These are phyloP conservation scores for Melitaea athalia DNA, from an alignment of 2,888 invertebrate genomes.

Conservation along the genomic window DNA sequence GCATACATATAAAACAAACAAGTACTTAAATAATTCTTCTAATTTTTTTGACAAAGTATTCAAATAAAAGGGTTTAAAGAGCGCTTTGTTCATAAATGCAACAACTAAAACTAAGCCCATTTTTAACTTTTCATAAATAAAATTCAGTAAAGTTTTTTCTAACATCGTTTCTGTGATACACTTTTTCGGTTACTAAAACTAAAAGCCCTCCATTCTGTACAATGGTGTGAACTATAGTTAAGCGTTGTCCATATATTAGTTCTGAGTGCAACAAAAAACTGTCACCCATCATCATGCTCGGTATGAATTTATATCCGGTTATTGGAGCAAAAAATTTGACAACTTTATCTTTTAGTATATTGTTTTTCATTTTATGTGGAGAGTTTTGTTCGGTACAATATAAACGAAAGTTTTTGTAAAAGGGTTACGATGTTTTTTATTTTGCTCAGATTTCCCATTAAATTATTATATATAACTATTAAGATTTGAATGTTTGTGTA, in stretches of 20 bases:
- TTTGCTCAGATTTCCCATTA: too few relatives aligned
- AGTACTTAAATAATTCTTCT: too few relatives aligned
- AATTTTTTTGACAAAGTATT: too few relatives aligned
- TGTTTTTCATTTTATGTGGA: neutral
- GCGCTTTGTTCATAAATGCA: too few relatives aligned
- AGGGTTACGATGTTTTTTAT: too few relatives aligned
- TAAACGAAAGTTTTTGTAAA: too few relatives aligned
- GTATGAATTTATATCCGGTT: slow-evolving; percentile 29
- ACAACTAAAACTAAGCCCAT: too few relatives aligned
- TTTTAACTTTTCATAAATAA: neutral
- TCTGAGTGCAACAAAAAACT: slow-evolving; percentile 30
- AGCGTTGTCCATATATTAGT: slow-evolving; percentile 24
- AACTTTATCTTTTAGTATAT: neutral
- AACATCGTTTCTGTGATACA: neutral
- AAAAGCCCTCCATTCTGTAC: slow-evolving; percentile 21
- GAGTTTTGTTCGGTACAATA: neutral
- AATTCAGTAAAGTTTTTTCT: neutral
- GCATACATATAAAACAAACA: too few relatives aligned
- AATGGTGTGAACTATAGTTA: slow-evolving; percentile 20
- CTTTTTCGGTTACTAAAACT: slow-evolving; percentile 6
- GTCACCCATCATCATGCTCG: slow-evolving; percentile 12
- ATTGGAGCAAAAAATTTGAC: slow-evolving; percentile 15
- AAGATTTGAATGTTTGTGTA: too few relatives aligned
- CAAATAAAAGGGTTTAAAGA: too few relatives aligned
- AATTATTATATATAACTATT: too few relatives aligned